Base-by-base conservation (phyloP, 2,113 vertebrate species). In the Spermophilus dauricus region DNA sequence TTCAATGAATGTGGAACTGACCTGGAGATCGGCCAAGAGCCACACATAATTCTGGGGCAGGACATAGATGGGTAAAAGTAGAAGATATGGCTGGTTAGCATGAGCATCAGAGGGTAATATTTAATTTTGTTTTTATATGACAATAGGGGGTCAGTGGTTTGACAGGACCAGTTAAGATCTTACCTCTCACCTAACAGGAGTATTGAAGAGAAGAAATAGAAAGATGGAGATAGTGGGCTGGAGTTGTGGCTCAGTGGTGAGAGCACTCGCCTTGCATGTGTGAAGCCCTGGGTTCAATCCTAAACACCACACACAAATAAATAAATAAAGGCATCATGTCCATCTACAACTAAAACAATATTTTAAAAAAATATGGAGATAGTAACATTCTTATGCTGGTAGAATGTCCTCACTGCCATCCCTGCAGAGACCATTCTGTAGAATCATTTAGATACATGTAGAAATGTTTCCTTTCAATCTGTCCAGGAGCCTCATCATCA, bases 31-130 rank as follows among this genome's bases (percentile, higher is more conserved):
- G 67, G 65, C 7, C 8, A 56, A 18, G 16, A 80, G 18, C n/a
- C 22, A 3, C 18, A 16, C 10, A 8, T 48, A 42, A 12, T 1
- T 34, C 56, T 12, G 4, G 2, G 9, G 1, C 13, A 39, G 13
- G 37, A n/a, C 34, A 32, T 13, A 45, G 34, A 1, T 70, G 1
- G 3, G 4, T 58, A 30, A 20, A 51, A 30, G 8, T 20, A 61
- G n/a, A 72, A 34, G 4, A 3, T 37, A 6, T 32, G 17, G 26
- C 0, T 87, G 20, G 4, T 39, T 14, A 13, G n/a, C 18, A 17
- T 51, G 32, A 11, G 16, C 34, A 34, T 80, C 5, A 37, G 51
- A 90, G 30, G 6, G 24, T 32, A 10, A 61, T 51, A 8, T 63
- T 65, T 61, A 17, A 34, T 39, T 91, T 81, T 37, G 17, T n/a